Evolutionary conservation across 2,888 invertebrate species (phyloP).

Genomic region (Dendrolimus pini): DNA sequence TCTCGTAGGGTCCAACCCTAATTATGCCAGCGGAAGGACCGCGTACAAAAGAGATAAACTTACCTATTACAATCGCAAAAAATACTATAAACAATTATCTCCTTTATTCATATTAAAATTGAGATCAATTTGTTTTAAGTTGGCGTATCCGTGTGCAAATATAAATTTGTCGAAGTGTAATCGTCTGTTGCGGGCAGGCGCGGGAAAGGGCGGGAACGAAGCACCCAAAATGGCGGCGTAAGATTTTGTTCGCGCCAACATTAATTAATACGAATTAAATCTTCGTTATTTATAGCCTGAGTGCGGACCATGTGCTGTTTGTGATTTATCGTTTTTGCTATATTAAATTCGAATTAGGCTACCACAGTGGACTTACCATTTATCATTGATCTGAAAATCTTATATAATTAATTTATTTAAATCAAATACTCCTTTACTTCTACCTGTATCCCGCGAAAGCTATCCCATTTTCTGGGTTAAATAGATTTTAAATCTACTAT

Average conservation of each 20-base stretch:
- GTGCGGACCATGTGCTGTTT: conserved; percentile 52
- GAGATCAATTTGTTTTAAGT: conserved; percentile 11
- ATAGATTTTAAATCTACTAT: too few relatives aligned
- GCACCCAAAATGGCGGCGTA: conserved; percentile 70
- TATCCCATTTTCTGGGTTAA: too few relatives aligned
- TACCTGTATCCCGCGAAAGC: too few relatives aligned
- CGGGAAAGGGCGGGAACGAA: conserved; percentile 58
- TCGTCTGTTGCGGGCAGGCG: conserved; percentile 67
- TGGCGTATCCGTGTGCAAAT: conserved; percentile 16
- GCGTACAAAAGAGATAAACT: conserved; percentile 54
- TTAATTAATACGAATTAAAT: conserved; percentile 66
- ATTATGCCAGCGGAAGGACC: conserved; percentile 69
- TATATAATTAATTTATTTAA: too few relatives aligned
- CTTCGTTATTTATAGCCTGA: conserved; percentile 70
- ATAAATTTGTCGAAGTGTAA: conserved; percentile 53
- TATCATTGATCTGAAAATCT: not conserved
- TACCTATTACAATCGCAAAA: conserved; percentile 23
- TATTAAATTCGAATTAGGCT: conserved; percentile 32
- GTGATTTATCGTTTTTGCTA: conserved; percentile 64
- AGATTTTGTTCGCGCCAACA: conserved; percentile 60
- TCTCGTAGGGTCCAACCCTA: conserved; percentile 68
- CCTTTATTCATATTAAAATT: conserved; percentile 17
- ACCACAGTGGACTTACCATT: not conserved
- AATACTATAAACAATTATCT: conserved; percentile 17
- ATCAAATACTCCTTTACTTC: too few relatives aligned